phyloP scores from a whole-genome alignment of 2,113 vertebrate genomes.

The Proterorhinus semilunaris region DNA sequence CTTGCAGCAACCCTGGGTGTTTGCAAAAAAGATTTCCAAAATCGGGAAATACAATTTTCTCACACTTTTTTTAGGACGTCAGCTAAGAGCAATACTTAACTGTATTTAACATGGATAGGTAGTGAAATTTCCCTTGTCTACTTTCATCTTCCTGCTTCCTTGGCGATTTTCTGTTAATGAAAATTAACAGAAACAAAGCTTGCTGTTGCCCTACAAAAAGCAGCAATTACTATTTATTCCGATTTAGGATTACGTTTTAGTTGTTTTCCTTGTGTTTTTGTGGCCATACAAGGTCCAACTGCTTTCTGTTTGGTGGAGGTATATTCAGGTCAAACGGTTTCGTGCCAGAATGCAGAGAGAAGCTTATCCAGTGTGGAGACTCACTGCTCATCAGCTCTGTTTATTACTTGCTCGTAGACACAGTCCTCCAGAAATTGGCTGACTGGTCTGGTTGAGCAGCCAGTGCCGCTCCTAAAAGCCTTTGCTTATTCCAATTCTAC shows the following conservation, averaged over 20 bases:
- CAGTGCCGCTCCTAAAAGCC: constrained; percentile 58
- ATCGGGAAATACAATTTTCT: constrained; percentile 50
- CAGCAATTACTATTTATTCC: constrained; percentile 12
- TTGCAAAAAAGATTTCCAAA: constrained; percentile 37
- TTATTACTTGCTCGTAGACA: constrained; percentile 67
- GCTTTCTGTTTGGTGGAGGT: constrained; percentile 12
- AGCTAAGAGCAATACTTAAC: constrained; percentile 61
- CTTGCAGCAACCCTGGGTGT: not conserved
- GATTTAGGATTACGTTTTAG: constrained; percentile 14
- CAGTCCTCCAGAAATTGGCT: constrained; percentile 41
- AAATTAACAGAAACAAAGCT: not conserved
- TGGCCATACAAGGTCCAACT: not conserved
- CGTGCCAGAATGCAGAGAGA: constrained; percentile 14
- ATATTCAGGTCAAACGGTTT: constrained; percentile 18
- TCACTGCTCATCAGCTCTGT: constrained; percentile 66
- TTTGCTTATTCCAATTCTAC: constrained; percentile 44
- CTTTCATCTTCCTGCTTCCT: constrained; percentile 2
- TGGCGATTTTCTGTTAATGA: constrained; percentile 19
- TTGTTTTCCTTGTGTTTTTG: not conserved
- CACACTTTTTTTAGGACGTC: constrained; percentile 58
- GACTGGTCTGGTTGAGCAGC: constrained; percentile 57
- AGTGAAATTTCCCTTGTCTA: constrained; percentile 34
- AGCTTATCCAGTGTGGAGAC: constrained; percentile 39
- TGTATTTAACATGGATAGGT: constrained; percentile 57
- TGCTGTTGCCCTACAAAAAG: constrained; percentile 15